A percentile compares a stretch with the other conserved stretches of the same genome.
These are phyloP conservation scores for Abrostola tripartita DNA, from an alignment of 2,888 invertebrate species.

Conservation along the genomic window DNA sequence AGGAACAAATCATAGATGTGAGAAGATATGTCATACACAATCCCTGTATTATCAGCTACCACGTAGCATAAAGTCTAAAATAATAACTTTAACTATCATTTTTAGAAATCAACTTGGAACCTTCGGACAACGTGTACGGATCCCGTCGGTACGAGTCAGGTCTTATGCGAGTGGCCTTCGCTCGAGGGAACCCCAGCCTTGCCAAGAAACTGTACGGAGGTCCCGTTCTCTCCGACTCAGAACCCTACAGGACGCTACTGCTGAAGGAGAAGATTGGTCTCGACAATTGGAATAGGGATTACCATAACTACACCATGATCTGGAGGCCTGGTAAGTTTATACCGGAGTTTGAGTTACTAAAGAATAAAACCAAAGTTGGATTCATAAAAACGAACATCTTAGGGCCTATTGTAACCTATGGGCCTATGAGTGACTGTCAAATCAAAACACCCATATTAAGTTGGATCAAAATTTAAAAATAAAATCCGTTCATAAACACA, in stretches of 20 bases:
- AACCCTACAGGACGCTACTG: constrained; percentile 79
- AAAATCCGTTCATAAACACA: too few relatives aligned
- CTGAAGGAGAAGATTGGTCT: constrained; percentile 78
- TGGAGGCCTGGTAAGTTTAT: constrained; percentile 89
- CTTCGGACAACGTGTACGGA: constrained; percentile 90
- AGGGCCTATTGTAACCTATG: too few relatives aligned
- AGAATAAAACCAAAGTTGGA: too few relatives aligned
- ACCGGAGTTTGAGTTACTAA: background rate
- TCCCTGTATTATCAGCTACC: background rate
- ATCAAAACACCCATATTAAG: too few relatives aligned
- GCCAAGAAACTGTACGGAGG: constrained; percentile 78
- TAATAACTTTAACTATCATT: background rate
- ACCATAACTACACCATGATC: constrained; percentile 90
- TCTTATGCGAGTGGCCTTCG: constrained; percentile 92
- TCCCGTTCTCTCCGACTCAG: constrained; percentile 74
- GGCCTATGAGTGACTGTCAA: too few relatives aligned
- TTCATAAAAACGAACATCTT: too few relatives aligned
- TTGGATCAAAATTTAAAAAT: too few relatives aligned
- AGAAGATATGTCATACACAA: too few relatives aligned
- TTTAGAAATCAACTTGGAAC: constrained; percentile 91
- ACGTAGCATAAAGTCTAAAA: background rate
- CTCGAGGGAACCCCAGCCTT: constrained; percentile 89
- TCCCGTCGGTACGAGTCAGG: constrained; percentile 89
- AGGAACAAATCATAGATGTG: too few relatives aligned
- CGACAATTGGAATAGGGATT: constrained; percentile 88